Evolutionary conservation across 2,797 vertebrate species (phyloP).

Genomic region (Cirrhinus mrigala): DNA sequence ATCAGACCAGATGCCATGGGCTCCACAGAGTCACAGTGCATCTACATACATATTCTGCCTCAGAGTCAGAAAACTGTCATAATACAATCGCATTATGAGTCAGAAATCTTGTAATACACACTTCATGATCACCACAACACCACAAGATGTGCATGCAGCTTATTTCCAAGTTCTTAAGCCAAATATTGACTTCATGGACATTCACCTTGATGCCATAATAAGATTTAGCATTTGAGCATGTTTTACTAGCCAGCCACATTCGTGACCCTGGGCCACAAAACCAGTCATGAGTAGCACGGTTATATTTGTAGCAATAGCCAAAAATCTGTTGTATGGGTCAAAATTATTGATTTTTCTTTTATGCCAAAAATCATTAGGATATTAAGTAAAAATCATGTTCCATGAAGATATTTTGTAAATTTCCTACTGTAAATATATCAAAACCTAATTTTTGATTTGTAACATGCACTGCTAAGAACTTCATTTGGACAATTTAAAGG

Average conservation of each 20-base stretch:
- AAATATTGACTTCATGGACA: neutral
- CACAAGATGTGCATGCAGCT: neutral
- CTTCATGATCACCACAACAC: neutral
- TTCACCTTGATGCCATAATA: neutral
- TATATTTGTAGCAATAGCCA: too few species aligned
- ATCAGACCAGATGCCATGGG: constrained; percentile 48
- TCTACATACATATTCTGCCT: constrained; percentile 16
- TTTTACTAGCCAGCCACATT: neutral
- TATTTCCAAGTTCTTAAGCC: constrained; percentile 1
- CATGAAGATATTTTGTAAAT: too few species aligned
- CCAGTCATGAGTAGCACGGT: too few species aligned
- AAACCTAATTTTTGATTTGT: too few species aligned
- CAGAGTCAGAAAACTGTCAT: constrained; percentile 14
- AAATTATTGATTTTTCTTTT: too few species aligned
- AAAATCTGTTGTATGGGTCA: too few species aligned
- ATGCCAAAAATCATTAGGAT: too few species aligned
- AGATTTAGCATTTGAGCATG: neutral
- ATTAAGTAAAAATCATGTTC: too few species aligned
- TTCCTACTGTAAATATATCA: too few species aligned
- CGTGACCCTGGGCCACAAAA: too few species aligned
- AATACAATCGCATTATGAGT: constrained; percentile 14
- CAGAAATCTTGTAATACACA: constrained; percentile 2
- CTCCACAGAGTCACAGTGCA: constrained; percentile 36
- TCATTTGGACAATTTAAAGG: too few species aligned
- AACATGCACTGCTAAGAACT: too few species aligned